phyloP scores from a whole-genome alignment of 2,113 vertebrate genomes.

The Gila orcuttii region DNA sequence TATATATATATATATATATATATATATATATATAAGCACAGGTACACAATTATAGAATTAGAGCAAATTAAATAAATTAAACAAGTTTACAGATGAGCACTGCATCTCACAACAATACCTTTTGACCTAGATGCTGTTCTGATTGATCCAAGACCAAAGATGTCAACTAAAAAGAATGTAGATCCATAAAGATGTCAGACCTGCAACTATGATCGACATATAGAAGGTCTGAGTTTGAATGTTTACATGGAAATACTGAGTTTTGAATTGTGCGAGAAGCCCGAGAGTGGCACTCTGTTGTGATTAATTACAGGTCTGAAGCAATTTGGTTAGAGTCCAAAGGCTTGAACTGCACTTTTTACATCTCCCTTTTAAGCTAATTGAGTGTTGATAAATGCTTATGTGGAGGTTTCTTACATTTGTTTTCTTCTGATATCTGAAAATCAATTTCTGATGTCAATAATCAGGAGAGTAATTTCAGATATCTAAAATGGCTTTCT shows the following conservation, averaged over 20 bases:
- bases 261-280: conserved; percentile 8
- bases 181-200: not conserved
- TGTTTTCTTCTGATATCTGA: too few relatives aligned
- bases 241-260: conserved; percentile 1
- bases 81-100: not conserved
- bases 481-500: too few relatives aligned
- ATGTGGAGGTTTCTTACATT: conserved; percentile 52
- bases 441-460: too few relatives aligned
- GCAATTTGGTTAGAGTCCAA: conserved; percentile 58
- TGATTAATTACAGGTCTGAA: conserved; percentile 45
- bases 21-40: not conserved
- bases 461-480: too few relatives aligned
- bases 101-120: not conserved
- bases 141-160: not conserved
- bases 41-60: conserved; percentile 15
- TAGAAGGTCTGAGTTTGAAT: not conserved
- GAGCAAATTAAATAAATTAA: conserved; percentile 7
- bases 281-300: not conserved
- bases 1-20: too few relatives aligned
- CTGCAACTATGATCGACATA: not conserved
- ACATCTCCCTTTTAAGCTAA: conserved; percentile 69
- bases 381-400: conserved; percentile 68
- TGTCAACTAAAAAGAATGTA: not conserved
- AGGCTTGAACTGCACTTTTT: conserved; percentile 63
- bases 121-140: not conserved